Percentiles rank a stretch among this genome's conserved stretches.
Evolutionary conservation across 2,113 vertebrate genomes (phyloP).

Genomic region (Sinocyclocheilus grahami): DNA sequence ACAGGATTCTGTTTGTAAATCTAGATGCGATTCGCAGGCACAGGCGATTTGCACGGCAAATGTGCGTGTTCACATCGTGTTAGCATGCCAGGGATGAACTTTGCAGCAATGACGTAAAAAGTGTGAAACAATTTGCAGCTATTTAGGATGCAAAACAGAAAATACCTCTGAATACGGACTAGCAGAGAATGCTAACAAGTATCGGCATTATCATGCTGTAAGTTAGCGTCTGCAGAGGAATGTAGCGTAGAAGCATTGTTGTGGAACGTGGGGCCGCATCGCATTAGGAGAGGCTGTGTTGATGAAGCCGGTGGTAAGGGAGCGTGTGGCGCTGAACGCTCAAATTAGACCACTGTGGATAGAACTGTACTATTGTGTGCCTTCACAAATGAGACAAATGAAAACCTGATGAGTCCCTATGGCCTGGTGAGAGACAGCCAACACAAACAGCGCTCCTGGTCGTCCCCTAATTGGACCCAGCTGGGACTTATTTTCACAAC

Average conservation of each 20-base stretch:
- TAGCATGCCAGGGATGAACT: background rate
- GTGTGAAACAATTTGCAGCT: background rate
- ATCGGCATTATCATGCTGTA: background rate
- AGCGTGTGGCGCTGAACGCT: conserved; percentile 22
- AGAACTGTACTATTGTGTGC: conserved; percentile 43
- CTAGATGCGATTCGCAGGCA: background rate
- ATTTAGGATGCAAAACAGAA: background rate
- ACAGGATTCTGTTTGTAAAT: background rate
- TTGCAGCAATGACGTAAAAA: background rate
- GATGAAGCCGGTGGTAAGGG: conserved; percentile 23
- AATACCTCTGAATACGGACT: background rate
- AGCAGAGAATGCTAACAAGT: background rate
- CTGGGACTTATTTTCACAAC: conserved; percentile 56
- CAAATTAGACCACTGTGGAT: conserved; percentile 39
- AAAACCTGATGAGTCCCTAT: conserved; percentile 54
- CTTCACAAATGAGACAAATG: conserved; percentile 53
- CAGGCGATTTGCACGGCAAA: background rate
- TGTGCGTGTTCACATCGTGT: background rate
- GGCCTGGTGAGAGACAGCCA: conserved; percentile 49
- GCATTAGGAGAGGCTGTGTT: background rate
- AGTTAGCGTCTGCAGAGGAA: background rate
- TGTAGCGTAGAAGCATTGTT: background rate
- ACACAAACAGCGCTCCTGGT: conserved; percentile 50
- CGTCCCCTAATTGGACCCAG: conserved; percentile 58
- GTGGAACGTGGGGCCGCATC: background rate